Base-by-base conservation (phyloP, 1,140 invertebrate species). In the Drosophila subpulchrella region DNA sequence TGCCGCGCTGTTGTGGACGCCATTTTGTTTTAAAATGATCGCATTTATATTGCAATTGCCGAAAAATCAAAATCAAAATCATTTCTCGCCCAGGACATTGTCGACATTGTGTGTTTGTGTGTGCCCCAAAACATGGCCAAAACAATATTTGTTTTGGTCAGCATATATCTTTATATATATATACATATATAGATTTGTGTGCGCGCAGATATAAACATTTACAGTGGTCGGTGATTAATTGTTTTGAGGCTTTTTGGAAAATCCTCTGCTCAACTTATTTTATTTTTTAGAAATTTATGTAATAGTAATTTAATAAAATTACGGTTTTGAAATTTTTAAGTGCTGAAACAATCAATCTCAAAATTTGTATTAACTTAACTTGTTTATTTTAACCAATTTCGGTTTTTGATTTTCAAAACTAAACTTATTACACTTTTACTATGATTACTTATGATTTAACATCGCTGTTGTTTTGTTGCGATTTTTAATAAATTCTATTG, bases 1-100 rank as follows among this genome's bases (percentile, higher is more conserved):
- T 42, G 24, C 51, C 4, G 36, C 62, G 27, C 54, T 42, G 61
- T 36, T 65, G 61, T 32, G 48, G 72, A 67, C 63, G 75, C 75
- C 76, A 88, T 89, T 88, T 88, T 88, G 73, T 85, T 85, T 85
- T 85, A 83, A 88, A 88, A 86, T 86, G 83, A 86, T 86, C 83
- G 75, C 79, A 86, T 86, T 86, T 86, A 86, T 78, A 81, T 77
- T 41, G 57, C 66, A 78, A 79, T 82, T 78, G 74, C 74, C 77
- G 62, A 75, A 82, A 86, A 81, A 86, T 88, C 78, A 85, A 85
- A 75, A 85, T 85, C 75, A 81, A 75, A 75, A 85, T 82, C 75
- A 86, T 84, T 84, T 77, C 83, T 78, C 63, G 51, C 50, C 50
- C 48, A 47, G 67, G 63, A 68, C 67, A 57, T 47, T 57, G 67